Base-by-base conservation (phyloP, 2,888 invertebrate species). In the Morinoia aosen region DNA sequence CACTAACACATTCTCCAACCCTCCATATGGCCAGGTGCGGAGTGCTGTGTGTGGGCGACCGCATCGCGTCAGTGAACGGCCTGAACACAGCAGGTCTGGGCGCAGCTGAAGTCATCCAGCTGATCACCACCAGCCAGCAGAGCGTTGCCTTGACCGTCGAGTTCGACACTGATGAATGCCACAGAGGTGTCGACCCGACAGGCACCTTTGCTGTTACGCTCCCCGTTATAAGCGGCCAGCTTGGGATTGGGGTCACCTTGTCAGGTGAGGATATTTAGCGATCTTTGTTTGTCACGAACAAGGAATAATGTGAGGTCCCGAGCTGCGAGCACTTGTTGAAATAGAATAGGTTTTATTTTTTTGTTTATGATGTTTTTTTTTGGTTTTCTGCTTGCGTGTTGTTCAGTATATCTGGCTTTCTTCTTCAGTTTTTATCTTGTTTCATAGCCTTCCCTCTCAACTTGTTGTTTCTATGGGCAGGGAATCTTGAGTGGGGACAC, bases 151-250 rank as follows among this genome's bases (percentile, higher is more conserved):
- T 99, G 91, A 98, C 98, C 97, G 98, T 98, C 0, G 99, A 99
- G 97, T 99, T 99, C 97, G 99, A 98, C 97, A 98, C 99, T 97
- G 98, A 99, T 19, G 99, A 99, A 97, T 98, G 99, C 0, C 40
- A 40, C 19, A 48, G 19, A 10, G 90, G 90, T 19, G 90, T 14
- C 76, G 40, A 39, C 56, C 8, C 99, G 3, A 98, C 98, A 97
- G 99, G 99, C 0, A 98, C 99, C 0, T 99, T 99, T 97, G 98
- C 98, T 96, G 99, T 99, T 0, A 98, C 99, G 97, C 97, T 99
- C 95, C 98, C 98, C 10, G 97, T 97, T 97, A 97, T 97, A 96
- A 98, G 98, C 88, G 98, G 98, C 58, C 99, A 99, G 10, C 97
- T 90, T 19, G 90, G 90, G 8, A 40, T 99, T 33, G 99, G 99